Conservation (phyloP, 2,797 vertebrate species). For the Pipistrellus pipistrellus region DNA sequence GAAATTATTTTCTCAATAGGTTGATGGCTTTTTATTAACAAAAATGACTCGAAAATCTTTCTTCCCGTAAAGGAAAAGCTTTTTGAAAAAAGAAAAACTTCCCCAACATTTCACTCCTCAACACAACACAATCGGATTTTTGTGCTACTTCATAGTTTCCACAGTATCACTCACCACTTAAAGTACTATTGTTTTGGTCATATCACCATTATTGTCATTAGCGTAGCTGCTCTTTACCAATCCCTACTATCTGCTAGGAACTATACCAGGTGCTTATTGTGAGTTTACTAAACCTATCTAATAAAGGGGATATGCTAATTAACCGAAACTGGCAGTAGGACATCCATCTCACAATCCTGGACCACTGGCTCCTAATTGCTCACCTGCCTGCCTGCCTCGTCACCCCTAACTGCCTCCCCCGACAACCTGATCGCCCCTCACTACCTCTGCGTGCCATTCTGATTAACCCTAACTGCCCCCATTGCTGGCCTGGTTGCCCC, state of each 20-base stretch:
- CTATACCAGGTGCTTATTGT: neutral
- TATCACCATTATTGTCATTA: neutral
- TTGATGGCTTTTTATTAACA: slow-evolving; percentile 32
- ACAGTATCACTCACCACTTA: neutral
- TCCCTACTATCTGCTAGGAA: slow-evolving; percentile 1
- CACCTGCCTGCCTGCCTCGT: too few relatives aligned
- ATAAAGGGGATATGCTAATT: too few relatives aligned
- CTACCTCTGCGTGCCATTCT: too few relatives aligned
- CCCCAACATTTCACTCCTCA: neutral
- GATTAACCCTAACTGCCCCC: too few relatives aligned
- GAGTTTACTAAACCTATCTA: neutral
- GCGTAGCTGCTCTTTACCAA: slow-evolving; percentile 5
- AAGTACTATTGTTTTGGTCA: slow-evolving; percentile 37
- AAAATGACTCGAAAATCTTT: slow-evolving; percentile 49
- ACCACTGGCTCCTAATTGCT: too few relatives aligned
- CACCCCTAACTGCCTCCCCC: too few relatives aligned
- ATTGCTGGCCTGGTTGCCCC: too few relatives aligned
- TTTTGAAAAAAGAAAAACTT: neutral
- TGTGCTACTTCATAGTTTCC: neutral
- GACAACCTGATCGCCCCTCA: too few relatives aligned
- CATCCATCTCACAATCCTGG: too few relatives aligned
- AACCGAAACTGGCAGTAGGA: too few relatives aligned
- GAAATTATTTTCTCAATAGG: slow-evolving; percentile 13
- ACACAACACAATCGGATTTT: neutral
- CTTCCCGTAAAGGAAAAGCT: slow-evolving; percentile 32